Evolutionary conservation across 37 sponge, comb jelly and placozoan species (phyloP).

Genomic region (Petrosia ficiformis): DNA sequence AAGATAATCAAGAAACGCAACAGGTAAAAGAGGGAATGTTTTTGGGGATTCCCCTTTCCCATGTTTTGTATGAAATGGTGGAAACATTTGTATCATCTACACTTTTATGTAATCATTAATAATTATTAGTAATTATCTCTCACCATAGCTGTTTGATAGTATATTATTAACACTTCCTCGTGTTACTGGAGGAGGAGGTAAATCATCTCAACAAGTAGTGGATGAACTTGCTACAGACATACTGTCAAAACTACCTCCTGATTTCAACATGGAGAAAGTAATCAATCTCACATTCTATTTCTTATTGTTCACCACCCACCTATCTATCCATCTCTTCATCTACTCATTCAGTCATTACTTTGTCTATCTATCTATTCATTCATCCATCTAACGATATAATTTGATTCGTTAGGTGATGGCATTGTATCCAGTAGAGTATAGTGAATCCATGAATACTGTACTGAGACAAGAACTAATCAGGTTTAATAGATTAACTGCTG

Average conservation of each 20-base stretch:
- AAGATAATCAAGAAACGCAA: conserved; percentile 94
- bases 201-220: conserved; percentile 89
- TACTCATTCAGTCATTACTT: background rate
- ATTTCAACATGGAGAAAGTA: conserved; percentile 89
- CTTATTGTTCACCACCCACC: background rate
- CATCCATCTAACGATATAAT: no score
- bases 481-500: conserved; percentile 91
- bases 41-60: background rate
- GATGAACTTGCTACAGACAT: conserved; percentile 95
- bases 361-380: background rate
- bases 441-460: conserved; percentile 98
- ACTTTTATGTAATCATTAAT: background rate
- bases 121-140: background rate
- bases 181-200: conserved; percentile 87
- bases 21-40: no score
- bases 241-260: conserved; percentile 89
- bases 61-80: background rate
- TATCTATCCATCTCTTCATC: conserved; percentile 3
- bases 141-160: conserved; percentile 80
- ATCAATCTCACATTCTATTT: background rate
- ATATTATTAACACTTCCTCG: conserved; percentile 91
- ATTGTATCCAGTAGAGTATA: conserved; percentile 87
- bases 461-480: conserved; percentile 96
- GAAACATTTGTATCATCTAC: background rate
- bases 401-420: conserved; percentile 81